Evolutionary conservation across 1,140 invertebrate genomes (phyloP), one percentile per base, ranked within the genome.

Genomic region (Magallana ariakensis): DNA sequence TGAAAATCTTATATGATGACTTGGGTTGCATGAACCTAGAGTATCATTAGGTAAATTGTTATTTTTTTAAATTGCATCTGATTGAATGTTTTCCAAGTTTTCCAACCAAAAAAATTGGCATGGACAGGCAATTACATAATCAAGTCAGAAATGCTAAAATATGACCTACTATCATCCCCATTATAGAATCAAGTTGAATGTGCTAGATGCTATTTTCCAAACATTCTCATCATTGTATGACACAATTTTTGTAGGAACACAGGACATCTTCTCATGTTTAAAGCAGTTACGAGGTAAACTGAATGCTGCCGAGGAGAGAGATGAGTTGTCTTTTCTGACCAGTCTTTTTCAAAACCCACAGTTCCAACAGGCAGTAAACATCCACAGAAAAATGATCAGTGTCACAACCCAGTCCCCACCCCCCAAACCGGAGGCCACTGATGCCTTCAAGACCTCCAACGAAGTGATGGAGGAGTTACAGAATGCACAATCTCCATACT

Each of bases 221-320:
- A 16, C 33, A 46, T 46, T 46, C 33, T 46, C 33, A 46, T n/a
- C 15, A 9, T 8, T 70, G 11, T 11, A 75, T 26, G 1, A 75
- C 26, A 19, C 33, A 26, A 58, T 80, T 85, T 26, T 88, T 89
- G 22, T 87, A 93, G 93, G 89, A 83, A 85, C 92, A 82, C 92
- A 92, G 11, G 91, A 93, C 80, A 83, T 94, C n/a, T 90, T 93
- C 81, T 96, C 97, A 53, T 97, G 97, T 7, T 95, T 99, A 55
- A 97, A 98, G 92, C 96, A 97, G 91, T 96, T 99, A 57, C 97
- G 98, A 93, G 96, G 96, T 83, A 96, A 97, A 90, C 94, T 99
- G 87, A 96, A 96, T 90, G 97, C 97, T 90, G 82, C 87, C 1
- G 92, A 93, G n/a, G 92, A 93, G 62, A 90, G 89, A 89, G 97